Conservation (phyloP, 2,113 vertebrate genomes). For the Manacus vitellinus region DNA sequence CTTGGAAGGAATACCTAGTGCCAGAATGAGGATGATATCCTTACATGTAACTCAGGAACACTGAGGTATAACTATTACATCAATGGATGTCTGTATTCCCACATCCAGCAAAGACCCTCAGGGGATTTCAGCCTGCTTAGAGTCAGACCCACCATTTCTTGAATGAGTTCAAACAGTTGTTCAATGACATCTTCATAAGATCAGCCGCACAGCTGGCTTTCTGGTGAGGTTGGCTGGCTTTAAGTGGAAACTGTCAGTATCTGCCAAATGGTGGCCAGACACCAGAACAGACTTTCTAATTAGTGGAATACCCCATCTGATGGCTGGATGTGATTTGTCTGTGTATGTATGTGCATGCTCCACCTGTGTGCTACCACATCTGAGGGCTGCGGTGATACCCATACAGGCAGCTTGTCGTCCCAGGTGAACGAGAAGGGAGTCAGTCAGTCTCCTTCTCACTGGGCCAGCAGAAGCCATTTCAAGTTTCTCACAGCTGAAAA, state of each 20-base stretch:
- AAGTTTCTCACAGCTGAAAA: slow-evolving; percentile 15
- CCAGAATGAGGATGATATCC: not conserved
- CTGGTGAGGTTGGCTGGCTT: not conserved
- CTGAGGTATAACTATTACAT: not conserved
- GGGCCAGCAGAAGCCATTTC: not conserved
- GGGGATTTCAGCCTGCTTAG: not conserved
- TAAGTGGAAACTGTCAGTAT: slow-evolving; percentile 31
- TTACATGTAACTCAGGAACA: not conserved
- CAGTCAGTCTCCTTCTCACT: not conserved
- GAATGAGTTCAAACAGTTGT: not conserved
- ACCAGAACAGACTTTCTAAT: slow-evolving; percentile 33
- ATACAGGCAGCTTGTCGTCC: not conserved
- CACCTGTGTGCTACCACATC: slow-evolving; percentile 21
- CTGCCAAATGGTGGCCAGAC: slow-evolving; percentile 56
- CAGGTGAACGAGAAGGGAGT: not conserved
- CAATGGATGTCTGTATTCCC: not conserved
- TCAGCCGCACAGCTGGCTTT: slow-evolving; percentile 7
- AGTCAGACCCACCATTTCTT: not conserved
- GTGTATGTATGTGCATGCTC: not conserved
- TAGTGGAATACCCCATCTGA: slow-evolving; percentile 20
- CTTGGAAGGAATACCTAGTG: not conserved
- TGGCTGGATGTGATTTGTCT: not conserved
- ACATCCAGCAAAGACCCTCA: not conserved
- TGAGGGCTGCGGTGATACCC: not conserved
- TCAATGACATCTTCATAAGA: slow-evolving; percentile 23